A percentile compares a stretch with the other conserved stretches of the same genome.
phyloP scores from a whole-genome alignment of 2,797 vertebrate genomes.

The Gallirallus australis region DNA sequence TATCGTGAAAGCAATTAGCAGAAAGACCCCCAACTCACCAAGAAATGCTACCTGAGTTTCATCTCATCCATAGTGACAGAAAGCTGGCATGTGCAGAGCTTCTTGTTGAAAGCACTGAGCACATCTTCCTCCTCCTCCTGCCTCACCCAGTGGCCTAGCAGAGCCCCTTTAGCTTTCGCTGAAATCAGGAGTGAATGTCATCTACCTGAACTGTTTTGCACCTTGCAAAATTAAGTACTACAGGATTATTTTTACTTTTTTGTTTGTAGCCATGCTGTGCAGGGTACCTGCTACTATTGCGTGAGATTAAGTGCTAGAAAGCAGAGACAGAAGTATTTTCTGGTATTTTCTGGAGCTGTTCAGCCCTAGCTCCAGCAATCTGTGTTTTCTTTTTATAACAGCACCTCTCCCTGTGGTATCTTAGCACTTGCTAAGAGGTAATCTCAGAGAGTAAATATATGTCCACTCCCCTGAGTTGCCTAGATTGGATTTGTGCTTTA shows the following conservation, averaged over 20 bases:
- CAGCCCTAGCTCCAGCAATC: neutral
- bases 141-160: neutral
- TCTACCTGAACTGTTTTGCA: neutral
- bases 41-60: neutral
- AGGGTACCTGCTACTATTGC: neutral
- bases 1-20: neutral
- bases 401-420: conserved; percentile 15
- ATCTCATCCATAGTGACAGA: neutral
- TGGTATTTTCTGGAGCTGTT: neutral
- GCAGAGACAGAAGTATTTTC: neutral
- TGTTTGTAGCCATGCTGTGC: neutral
- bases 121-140: neutral
- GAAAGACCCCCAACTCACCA: neutral
- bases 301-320: neutral
- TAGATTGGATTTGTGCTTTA: conserved; percentile 45
- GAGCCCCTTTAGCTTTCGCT: neutral
- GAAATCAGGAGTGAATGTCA: neutral
- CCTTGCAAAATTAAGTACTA: neutral
- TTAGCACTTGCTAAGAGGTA: conserved; percentile 26
- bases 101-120: conserved; percentile 1
- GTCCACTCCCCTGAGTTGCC: conserved; percentile 35
- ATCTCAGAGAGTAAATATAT: conserved; percentile 17
- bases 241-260: neutral
- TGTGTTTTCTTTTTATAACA: conserved; percentile 35
- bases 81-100: conserved; percentile 17